Conservation (phyloP, 2,113 vertebrate species). For the Channa argus region DNA sequence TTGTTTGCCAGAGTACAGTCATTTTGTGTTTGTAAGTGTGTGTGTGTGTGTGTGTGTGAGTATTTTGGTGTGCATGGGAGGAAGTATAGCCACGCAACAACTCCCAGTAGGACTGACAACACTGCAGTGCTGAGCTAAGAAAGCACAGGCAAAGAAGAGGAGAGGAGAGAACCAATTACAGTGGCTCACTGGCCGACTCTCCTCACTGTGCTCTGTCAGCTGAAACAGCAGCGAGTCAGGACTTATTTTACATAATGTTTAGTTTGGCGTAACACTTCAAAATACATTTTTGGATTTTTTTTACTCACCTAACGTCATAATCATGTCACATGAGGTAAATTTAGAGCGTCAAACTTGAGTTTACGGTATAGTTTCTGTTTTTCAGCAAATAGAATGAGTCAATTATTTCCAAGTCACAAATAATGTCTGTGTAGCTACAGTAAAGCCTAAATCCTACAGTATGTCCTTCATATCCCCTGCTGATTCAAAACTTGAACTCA, state of each 20-base stretch:
- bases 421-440: too few species aligned
- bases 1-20: conserved; percentile 17
- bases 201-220: conserved; percentile 67
- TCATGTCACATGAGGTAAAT: background rate
- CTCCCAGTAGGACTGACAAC: conserved; percentile 69
- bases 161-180: conserved; percentile 68
- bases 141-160: conserved; percentile 55
- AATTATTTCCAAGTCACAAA: too few species aligned
- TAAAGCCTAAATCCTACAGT: too few species aligned
- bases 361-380: too few species aligned
- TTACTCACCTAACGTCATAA: background rate
- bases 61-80: conserved; percentile 30
- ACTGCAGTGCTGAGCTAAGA: conserved; percentile 66
- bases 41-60: conserved; percentile 19
- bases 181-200: conserved; percentile 51
- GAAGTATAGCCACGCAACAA: conserved; percentile 48
- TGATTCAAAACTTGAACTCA: too few species aligned
- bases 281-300: background rate
- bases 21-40: conserved; percentile 24
- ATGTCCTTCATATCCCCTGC: too few species aligned
- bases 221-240: conserved; percentile 40
- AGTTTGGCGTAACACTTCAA: conserved; percentile 8
- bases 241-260: conserved; percentile 19
- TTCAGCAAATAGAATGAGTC: too few species aligned
- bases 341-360: too few species aligned